Evolutionary conservation across 2,888 invertebrate genomes (phyloP).

Genomic region (Seladonia tumulorum): DNA sequence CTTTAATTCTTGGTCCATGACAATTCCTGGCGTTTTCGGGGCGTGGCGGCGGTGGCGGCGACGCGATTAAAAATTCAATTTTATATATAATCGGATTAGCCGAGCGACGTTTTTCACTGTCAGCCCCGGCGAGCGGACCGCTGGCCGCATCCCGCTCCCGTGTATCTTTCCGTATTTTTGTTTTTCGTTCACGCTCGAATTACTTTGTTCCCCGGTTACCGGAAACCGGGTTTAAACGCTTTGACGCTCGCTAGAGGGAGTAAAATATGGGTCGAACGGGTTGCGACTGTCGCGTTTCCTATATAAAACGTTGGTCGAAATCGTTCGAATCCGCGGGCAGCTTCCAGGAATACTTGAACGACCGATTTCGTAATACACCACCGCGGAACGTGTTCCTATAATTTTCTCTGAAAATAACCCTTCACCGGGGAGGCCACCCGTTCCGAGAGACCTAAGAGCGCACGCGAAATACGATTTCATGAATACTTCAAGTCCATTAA

Average conservation of each 20-base stretch:
- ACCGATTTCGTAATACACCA: not conserved
- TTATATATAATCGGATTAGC: constrained; percentile 56
- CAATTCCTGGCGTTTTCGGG: constrained; percentile 1
- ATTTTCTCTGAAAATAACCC: not conserved
- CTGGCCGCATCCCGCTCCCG: not conserved
- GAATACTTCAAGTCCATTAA: constrained; percentile 1
- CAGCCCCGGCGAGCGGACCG: not conserved
- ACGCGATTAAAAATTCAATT: constrained; percentile 58
- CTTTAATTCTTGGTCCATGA: constrained; percentile 39
- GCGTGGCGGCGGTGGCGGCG: constrained; percentile 8
- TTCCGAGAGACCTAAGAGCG: not conserved
- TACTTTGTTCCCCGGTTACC: constrained; percentile 24
- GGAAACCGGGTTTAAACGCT: constrained; percentile 13
- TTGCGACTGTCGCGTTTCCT: constrained; percentile 4
- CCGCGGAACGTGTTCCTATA: not conserved
- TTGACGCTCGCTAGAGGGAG: not conserved
- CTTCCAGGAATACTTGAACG: not conserved
- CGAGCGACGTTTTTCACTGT: constrained; percentile 41
- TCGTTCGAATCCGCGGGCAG: not conserved
- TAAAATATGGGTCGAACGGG: not conserved
- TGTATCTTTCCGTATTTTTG: constrained; percentile 7
- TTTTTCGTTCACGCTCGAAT: constrained; percentile 21
- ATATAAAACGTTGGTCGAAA: not conserved
- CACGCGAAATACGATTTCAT: not conserved
- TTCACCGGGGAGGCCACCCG: not conserved